Conservation (phyloP, 2,797 vertebrate genomes). For the Anabas testudineus region DNA sequence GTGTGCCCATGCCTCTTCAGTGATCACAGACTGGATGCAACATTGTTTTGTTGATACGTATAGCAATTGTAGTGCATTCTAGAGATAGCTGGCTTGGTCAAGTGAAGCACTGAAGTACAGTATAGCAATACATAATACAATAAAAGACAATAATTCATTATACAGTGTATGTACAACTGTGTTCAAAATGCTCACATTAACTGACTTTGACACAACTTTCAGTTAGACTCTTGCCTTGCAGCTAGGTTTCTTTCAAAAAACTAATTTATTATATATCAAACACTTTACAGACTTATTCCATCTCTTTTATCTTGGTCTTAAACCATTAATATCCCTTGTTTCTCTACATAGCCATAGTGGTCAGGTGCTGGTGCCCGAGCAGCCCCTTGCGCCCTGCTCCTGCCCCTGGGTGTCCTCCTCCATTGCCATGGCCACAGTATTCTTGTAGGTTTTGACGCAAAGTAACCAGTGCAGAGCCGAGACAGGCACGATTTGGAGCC, state of each 20-base stretch:
- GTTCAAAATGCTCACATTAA: constrained; percentile 70
- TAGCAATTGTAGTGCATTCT: constrained; percentile 75
- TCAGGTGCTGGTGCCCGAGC: constrained; percentile 92
- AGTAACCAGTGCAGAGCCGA: constrained; percentile 93
- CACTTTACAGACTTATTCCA: constrained; percentile 47
- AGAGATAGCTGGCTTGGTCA: constrained; percentile 76
- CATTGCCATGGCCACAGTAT: constrained; percentile 88
- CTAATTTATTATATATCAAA: constrained; percentile 60
- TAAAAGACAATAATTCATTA: constrained; percentile 75
- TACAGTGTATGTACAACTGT: constrained; percentile 85
- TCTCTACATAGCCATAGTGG: constrained; percentile 92
- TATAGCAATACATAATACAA: constrained; percentile 77
- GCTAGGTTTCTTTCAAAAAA: constrained; percentile 58
- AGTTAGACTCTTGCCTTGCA: constrained; percentile 51
- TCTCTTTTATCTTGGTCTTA: constrained; percentile 27
- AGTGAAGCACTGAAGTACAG: constrained; percentile 74
- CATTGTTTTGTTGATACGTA: constrained; percentile 55
- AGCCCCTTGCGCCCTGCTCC: constrained; percentile 89
- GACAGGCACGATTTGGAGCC: constrained; percentile 92
- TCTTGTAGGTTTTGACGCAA: constrained; percentile 93
- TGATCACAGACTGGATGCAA: constrained; percentile 64
- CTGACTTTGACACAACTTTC: constrained; percentile 41
- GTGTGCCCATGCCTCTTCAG: constrained; percentile 60
- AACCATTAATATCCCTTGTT: constrained; percentile 21
- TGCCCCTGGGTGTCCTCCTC: constrained; percentile 80